Evolutionary conservation across 2,888 invertebrate genomes (phyloP), one percentile per base, ranked within the genome.

Genomic region (Scaptomyza cyrtandrae): DNA sequence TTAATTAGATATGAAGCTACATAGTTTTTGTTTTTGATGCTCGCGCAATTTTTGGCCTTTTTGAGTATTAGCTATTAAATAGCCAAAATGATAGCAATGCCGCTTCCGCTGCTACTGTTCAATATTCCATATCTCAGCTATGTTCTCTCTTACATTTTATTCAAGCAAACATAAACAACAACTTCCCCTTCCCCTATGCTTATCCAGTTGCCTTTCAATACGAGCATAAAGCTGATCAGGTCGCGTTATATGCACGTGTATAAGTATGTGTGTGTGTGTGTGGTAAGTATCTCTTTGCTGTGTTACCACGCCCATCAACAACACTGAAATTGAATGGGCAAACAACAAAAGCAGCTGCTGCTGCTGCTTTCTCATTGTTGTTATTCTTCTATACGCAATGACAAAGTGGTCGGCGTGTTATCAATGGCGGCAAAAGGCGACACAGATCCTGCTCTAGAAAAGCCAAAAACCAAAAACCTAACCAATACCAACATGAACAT

Each of bases 391-490:
- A 48, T 64, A 78, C 78, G 61, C 75, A 41, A 68, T 61, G 58
- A 31, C 44, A 29, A 75, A 67, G 48, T 33, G 62, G 56, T 1
- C 41, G 71, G 71, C 66, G 77, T 67, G 75, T 63, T 71, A 76
- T 72, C 75, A 57, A 68, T 73, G 77, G 66, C 75, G 67, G 69
- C 73, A 83, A 56, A 68, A 67, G 77, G 66, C 75, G 67, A 71
- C 73, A 79, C 77, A 71, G 78, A 80, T 78, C 72, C 83, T 72
- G 66, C 68, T 63, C 10, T 53, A 74, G 45, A 61, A 39, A 58
- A 43, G 44, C 55, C 55, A 46, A 66, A 45, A 57, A 53, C 14
- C 7, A 66, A 45, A 57, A 53, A 39, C 14, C 58, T 3, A 54
- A 55, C 68, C 35, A 53, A 62, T 35, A 54, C 41, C 37, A 48